Conservation (phyloP, 2,888 invertebrate species). For the Leptogaster cylindrica region DNA sequence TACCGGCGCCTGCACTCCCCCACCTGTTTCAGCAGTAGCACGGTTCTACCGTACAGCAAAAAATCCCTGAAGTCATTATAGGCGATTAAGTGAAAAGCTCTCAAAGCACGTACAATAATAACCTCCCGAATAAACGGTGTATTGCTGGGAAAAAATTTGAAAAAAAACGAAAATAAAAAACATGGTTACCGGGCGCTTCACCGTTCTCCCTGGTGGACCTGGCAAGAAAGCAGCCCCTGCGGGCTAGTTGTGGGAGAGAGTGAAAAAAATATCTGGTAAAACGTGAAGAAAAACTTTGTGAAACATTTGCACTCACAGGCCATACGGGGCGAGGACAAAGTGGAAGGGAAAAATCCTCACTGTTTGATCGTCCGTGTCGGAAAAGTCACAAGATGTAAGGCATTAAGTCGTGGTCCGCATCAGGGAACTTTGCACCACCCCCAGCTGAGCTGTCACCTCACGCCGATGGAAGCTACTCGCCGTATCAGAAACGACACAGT, state of each 20-base stretch:
- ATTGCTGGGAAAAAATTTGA: slow-evolving; percentile 3
- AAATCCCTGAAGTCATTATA: slow-evolving; percentile 25
- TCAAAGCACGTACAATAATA: slow-evolving; percentile 39
- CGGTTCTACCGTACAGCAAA: neutral
- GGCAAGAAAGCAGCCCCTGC: neutral
- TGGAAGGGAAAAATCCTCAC: too few relatives aligned
- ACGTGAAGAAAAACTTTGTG: neutral
- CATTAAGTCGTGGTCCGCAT: slow-evolving; percentile 10
- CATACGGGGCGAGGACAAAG: neutral
- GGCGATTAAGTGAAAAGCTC: slow-evolving; percentile 40
- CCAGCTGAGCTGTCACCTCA: neutral
- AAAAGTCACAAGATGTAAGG: slow-evolving; percentile 22
- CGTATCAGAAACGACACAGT: neutral
- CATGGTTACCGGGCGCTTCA: neutral
- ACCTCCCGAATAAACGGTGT: slow-evolving; percentile 28
- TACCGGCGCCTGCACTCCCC: too few relatives aligned
- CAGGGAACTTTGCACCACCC: neutral
- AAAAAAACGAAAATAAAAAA: slow-evolving; percentile 1
- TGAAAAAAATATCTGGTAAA: neutral
- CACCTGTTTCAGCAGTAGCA: too few relatives aligned
- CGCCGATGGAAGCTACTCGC: neutral
- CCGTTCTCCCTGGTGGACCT: neutral
- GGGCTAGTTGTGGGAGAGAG: neutral
- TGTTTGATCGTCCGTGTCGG: neutral
- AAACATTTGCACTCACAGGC: neutral